Conservation (phyloP, 2,888 invertebrate species). For the Hymenopus coronatus region DNA sequence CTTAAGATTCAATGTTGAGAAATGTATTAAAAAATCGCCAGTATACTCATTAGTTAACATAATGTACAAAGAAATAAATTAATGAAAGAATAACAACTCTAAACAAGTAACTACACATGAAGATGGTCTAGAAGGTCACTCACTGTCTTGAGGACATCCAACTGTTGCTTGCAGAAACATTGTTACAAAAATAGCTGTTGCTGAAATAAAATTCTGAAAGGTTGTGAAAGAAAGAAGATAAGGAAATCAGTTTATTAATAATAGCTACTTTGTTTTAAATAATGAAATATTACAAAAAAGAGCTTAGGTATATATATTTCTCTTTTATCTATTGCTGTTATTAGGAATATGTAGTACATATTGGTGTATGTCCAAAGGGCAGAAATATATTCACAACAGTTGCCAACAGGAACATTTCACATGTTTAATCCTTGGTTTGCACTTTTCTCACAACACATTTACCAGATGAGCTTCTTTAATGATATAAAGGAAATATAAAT, state of each 20-base stretch:
- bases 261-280: not conserved
- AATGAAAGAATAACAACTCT: no score
- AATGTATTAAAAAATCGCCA: no score
- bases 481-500: not conserved
- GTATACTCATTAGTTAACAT: no score
- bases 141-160: no score
- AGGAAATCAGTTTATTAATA: not conserved
- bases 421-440: not conserved
- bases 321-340: not conserved
- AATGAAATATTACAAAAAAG: not conserved
- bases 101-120: no score
- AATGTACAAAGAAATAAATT: no score
- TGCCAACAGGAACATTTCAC: not conserved
- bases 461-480: not conserved
- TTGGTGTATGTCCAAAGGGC: not conserved
- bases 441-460: not conserved
- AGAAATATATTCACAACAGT: not conserved
- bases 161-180: not conserved
- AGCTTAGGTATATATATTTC: not conserved
- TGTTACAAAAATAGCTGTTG: not conserved
- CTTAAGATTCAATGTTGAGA: no score
- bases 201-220: not conserved
- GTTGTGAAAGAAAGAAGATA: not conserved
- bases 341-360: not conserved
- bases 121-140: no score